These are phyloP conservation scores for Noctua fimbriata DNA, from an alignment of 2,888 invertebrate genomes.

Conservation along the genomic window DNA sequence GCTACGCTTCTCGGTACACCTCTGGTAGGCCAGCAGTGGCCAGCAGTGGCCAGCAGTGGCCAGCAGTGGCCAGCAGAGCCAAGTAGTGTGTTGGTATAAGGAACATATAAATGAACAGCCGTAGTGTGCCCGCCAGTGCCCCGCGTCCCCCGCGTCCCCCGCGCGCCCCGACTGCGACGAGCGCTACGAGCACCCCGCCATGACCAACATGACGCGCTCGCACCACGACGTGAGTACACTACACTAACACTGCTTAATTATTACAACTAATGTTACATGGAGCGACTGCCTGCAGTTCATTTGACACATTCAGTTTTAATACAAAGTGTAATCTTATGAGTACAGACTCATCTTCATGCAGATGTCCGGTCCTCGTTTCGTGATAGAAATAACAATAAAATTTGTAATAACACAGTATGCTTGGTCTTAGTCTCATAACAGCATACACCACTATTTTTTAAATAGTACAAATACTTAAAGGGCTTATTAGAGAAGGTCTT, in stretches of 20 bases:
- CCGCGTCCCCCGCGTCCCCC: slow-evolving; percentile 72
- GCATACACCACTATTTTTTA: no score
- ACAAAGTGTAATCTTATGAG: neutral
- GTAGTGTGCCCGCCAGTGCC: slow-evolving; percentile 61
- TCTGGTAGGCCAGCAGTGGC: neutral
- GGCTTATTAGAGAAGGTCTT: no score
- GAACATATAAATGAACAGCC: neutral
- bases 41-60: neutral
- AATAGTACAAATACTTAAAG: no score
- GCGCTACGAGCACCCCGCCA: slow-evolving; percentile 82
- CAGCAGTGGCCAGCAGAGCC: neutral
- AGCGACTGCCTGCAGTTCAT: neutral
- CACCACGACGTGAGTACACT: slow-evolving; percentile 81
- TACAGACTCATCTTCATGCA: neutral
- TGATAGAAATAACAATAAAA: neutral
- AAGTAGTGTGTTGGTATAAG: neutral
- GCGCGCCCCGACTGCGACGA: slow-evolving; percentile 81
- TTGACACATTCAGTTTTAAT: neutral
- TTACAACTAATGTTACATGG: neutral
- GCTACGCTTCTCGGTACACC: neutral
- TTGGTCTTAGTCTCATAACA: no score
- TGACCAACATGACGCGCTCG: slow-evolving; percentile 85
- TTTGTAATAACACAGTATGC: neutral
- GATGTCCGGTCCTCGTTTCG: neutral
- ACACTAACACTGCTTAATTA: neutral